These are phyloP conservation scores for Ichneumon xanthorius DNA, from an alignment of 2,888 invertebrate species.

Conservation along the genomic window DNA sequence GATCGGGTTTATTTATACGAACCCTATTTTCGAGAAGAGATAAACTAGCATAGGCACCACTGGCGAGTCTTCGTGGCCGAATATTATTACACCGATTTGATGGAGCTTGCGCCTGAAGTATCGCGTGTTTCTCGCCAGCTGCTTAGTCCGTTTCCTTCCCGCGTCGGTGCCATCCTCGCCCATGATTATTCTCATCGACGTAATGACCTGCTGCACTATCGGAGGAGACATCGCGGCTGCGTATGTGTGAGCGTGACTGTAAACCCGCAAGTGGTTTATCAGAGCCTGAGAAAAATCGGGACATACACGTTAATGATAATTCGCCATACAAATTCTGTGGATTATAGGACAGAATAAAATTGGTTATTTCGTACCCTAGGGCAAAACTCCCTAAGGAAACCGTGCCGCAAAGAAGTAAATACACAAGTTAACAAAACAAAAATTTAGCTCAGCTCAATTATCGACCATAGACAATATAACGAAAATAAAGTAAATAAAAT, in stretches of 20 bases:
- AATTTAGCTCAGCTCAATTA: too few species aligned
- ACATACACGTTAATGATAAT: too few species aligned
- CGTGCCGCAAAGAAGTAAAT: too few species aligned
- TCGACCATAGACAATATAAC: too few species aligned
- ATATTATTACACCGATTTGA: conserved; percentile 95
- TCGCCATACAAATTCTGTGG: background rate
- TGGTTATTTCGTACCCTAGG: background rate
- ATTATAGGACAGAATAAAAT: background rate
- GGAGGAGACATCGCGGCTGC: conserved; percentile 96
- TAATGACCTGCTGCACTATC: conserved; percentile 95
- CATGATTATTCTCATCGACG: conserved; percentile 95
- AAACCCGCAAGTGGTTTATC: conserved; percentile 90
- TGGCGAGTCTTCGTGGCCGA: conserved; percentile 97
- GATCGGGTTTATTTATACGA: conserved; percentile 81
- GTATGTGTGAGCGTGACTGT: conserved; percentile 95
- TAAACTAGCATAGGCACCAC: conserved; percentile 98
- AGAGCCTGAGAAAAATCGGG: conserved; percentile 86
- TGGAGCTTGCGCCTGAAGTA: conserved; percentile 93
- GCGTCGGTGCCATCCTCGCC: conserved; percentile 92
- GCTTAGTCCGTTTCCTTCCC: conserved; percentile 89
- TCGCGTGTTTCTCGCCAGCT: conserved; percentile 92
- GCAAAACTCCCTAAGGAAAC: background rate
- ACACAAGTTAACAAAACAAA: too few species aligned
- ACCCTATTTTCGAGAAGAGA: conserved; percentile 97
- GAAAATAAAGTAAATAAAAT: too few species aligned